These are phyloP conservation scores for Heteromurus nitidus DNA, from an alignment of 2,888 invertebrate genomes.

Conservation along the genomic window DNA sequence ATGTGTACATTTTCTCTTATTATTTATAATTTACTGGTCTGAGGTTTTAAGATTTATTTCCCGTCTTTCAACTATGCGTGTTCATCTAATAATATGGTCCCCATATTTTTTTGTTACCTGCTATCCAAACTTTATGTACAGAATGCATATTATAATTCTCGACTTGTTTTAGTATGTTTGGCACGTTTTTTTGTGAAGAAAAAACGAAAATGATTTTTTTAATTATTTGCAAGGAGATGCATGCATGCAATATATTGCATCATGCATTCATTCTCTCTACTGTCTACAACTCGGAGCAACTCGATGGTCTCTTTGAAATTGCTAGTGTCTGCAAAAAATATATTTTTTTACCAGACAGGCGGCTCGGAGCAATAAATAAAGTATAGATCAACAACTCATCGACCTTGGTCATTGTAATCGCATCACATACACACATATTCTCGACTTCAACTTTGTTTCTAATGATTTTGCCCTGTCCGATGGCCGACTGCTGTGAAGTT, in stretches of 20 bases:
- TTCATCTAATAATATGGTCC: constrained; percentile 8
- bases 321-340: constrained; percentile 23
- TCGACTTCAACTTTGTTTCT: neutral
- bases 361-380: neutral
- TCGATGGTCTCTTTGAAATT: constrained; percentile 19
- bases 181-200: neutral
- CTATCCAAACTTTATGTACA: neutral
- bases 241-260: constrained; percentile 45
- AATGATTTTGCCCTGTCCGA: no score
- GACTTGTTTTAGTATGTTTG: neutral
- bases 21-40: neutral
- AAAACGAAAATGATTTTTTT: neutral
- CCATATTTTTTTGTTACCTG: neutral
- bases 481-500: neutral
- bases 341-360: neutral
- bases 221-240: constrained; percentile 39
- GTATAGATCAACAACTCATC: constrained; percentile 32
- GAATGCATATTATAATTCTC: neutral
- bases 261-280: constrained; percentile 25
- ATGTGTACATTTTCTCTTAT: constrained; percentile 4
- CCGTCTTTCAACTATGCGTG: neutral
- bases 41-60: no score
- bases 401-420: constrained; percentile 38
- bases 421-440: no score
- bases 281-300: neutral